Evolutionary conservation across 2,888 invertebrate species (phyloP), one percentile per base, ranked within the genome.

Genomic region (Villa cingulata): DNA sequence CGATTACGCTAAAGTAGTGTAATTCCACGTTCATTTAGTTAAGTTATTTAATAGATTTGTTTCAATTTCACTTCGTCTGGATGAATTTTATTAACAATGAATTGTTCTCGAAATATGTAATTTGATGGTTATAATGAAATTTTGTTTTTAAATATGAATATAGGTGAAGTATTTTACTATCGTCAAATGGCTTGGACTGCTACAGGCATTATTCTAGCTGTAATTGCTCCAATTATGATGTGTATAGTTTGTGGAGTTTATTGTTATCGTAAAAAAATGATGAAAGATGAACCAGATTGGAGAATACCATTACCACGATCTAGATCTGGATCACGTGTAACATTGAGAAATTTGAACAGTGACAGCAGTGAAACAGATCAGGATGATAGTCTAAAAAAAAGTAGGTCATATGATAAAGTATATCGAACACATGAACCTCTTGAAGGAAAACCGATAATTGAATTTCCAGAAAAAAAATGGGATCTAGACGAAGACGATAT

Each of bases 341-440:
- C 77, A 55, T 65, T 78, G 52, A 60, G 69, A 12, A 58, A 58
- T 6, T 32, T 74, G 14, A 72, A 73, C 23, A 74, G 74, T 50
- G 78, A 76, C 4, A 74, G 68, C 54, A 74, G 73, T 52, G 74
- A 74, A 53, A 74, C 73, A 60, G 67, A 66, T 54, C 74, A 74
- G 56, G 72, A 74, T 44, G 72, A 74, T 44, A 70, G 74, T 41
- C 52, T 68, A 51, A 81, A 79, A 69, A 83, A 82, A 65, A 76
- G 80, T 57, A 74, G 82, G 55, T 78, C 74, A 56, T 90, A 88
- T 65, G 89, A 90, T 62, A 81, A 78, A 66, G 80, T 81, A 45
- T 91, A 91, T 66, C 76, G 81, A 55, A 91, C 90, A 12, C 74
- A 87, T 62, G 90, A 91, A 70, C 90, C 90, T 45, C 68, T 90